phyloP scores from a whole-genome alignment of 2,113 vertebrate genomes.

The Isurus oxyrinchus region DNA sequence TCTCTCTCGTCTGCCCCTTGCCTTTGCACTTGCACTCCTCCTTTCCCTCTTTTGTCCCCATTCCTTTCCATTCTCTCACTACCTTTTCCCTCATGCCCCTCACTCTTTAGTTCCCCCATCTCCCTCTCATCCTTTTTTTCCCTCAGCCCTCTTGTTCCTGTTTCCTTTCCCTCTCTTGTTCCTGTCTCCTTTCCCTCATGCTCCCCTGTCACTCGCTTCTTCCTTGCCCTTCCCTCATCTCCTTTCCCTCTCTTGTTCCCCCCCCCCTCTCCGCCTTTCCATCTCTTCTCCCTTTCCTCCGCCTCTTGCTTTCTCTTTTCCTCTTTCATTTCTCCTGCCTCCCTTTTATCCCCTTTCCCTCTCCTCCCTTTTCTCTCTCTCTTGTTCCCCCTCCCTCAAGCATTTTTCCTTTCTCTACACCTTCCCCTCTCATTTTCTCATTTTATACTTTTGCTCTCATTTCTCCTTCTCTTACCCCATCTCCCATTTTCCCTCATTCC shows the following conservation, averaged over 20 bases:
- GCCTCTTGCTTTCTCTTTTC: no score
- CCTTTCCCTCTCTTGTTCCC: background rate
- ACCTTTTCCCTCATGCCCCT: background rate
- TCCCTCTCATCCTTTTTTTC: background rate
- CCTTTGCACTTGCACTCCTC: no score
- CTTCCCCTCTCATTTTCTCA: background rate
- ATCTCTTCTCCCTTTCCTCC: no score
- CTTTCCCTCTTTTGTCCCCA: background rate
- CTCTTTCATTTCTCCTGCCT: background rate
- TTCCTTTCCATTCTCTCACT: background rate
- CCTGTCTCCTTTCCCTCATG: background rate
- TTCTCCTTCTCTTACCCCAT: no score
- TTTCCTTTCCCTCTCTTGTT: background rate
- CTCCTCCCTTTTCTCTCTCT: background rate
- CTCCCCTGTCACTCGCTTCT: background rate
- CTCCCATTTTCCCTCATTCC: background rate
- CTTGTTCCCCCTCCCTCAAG: no score
- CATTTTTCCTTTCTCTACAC: background rate
- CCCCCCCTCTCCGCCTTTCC: background rate
- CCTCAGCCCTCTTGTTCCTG: background rate
- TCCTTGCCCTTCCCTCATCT: background rate
- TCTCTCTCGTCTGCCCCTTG: background rate
- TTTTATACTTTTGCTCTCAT: no score
- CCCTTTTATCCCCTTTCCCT: background rate
- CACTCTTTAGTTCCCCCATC: background rate